Percentiles rank a stretch among this genome's conserved stretches.
Evolutionary conservation across 2,888 invertebrate genomes (phyloP).

Genomic region (Phorcus lineatus): DNA sequence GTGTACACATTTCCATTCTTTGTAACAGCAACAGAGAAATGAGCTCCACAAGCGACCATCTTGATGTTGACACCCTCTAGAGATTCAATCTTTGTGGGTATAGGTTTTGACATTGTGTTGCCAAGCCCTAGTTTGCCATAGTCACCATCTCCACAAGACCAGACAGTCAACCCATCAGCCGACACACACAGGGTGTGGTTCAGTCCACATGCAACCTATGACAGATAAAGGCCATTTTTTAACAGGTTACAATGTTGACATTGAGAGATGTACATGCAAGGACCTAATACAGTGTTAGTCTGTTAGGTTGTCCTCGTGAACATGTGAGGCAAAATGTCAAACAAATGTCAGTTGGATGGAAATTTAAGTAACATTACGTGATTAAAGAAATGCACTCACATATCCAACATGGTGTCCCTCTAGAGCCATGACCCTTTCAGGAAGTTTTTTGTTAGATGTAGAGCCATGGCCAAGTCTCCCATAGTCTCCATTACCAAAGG

Average conservation of each 20-base stretch:
- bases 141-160: constrained; percentile 83
- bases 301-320: too few species aligned
- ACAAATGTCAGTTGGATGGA: too few species aligned
- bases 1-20: constrained; percentile 80
- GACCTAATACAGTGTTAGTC: too few species aligned
- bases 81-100: constrained; percentile 78
- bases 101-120: constrained; percentile 70
- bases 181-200: constrained; percentile 82
- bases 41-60: constrained; percentile 81
- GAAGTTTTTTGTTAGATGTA: constrained; percentile 80
- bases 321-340: neutral
- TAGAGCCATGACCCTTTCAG: constrained; percentile 79
- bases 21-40: constrained; percentile 81
- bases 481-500: constrained; percentile 82
- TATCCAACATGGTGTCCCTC: constrained; percentile 78
- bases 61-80: constrained; percentile 79
- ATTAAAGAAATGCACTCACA: constrained; percentile 51
- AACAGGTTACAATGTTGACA: neutral
- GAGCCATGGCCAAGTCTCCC: constrained; percentile 80
- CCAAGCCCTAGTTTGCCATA: constrained; percentile 80
- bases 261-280: too few species aligned
- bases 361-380: neutral
- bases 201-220: constrained; percentile 80
- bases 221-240: neutral
- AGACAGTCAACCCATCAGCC: constrained; percentile 79